phyloP scores from a whole-genome alignment of 1,140 invertebrate species.

The Leptinotarsa lineolata region DNA sequence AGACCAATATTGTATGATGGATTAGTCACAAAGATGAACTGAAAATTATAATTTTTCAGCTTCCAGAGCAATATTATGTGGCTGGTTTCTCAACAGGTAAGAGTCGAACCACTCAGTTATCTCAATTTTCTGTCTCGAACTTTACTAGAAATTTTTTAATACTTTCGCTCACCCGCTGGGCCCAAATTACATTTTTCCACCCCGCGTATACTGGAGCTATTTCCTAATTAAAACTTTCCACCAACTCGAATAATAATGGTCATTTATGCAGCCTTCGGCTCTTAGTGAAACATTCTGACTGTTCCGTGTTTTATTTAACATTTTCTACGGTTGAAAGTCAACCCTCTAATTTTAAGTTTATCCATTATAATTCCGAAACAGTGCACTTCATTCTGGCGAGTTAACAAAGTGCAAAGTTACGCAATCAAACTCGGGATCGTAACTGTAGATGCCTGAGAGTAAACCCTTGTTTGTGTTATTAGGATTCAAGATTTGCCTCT shows the following conservation, averaged over 20 bases:
- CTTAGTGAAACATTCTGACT: slow-evolving; percentile 5
- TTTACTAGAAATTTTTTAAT: background rate
- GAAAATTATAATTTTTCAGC: too few species aligned
- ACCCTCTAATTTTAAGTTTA: slow-evolving; percentile 46
- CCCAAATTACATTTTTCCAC: slow-evolving; percentile 1
- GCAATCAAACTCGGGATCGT: slow-evolving; percentile 42
- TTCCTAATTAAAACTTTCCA: slow-evolving; percentile 20
- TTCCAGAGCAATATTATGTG: too few species aligned
- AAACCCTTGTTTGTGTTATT: slow-evolving; percentile 3
- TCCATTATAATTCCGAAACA: slow-evolving; percentile 50
- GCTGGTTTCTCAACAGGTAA: background rate
- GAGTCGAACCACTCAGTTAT: background rate
- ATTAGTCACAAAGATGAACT: too few species aligned
- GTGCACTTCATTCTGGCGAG: slow-evolving; percentile 46
- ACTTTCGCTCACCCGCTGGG: background rate
- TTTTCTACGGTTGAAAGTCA: slow-evolving; percentile 30
- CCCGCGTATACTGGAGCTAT: slow-evolving; percentile 13
- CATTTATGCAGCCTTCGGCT: slow-evolving; percentile 26
- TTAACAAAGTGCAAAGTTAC: slow-evolving; percentile 51
- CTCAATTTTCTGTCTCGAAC: background rate
- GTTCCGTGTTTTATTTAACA: slow-evolving; percentile 18
- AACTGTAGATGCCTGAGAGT: background rate
- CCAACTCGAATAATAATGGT: slow-evolving; percentile 23
- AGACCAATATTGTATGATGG: too few species aligned
- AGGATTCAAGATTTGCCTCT: background rate